Base-by-base conservation (phyloP, 2,113 vertebrate genomes). In the Heterochromis multidens region DNA sequence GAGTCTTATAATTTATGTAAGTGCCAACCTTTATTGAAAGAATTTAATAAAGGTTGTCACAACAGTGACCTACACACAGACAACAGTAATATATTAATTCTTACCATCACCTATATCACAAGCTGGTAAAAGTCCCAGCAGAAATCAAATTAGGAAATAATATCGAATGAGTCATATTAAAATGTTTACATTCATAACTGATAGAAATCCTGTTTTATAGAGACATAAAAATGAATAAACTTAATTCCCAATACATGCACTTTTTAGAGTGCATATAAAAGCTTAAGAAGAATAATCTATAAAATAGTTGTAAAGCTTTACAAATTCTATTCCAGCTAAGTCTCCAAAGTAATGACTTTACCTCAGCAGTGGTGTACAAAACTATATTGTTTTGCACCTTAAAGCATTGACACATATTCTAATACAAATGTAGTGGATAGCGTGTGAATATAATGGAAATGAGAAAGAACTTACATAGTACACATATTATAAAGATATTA, bases 311-410 rank as follows among this genome's bases (percentile, higher is more conserved):
- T 43, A 40, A 65, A 21, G 21, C 14, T 82, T 70, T 40, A 33
- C 43, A 82, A 60, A 6, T 1, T 52, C 56, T 63, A 67, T 54
- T 74, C 70, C 37, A 35, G 54, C 60, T 84, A 33, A 52, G 31
- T 72, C 40, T 87, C 80, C 72, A 92, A 91, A 83, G 59, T 88
- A 49, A 88, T 62, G 59, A 52, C 78, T 87, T 85, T 84, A 89
- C 84, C 77, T 89, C 81, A 89, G 35, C 46, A 70, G 52, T 37
- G 21, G n/a, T 78, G 25, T 83, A 31, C 84, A 16, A 80, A 74
- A 88, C 49, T 83, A 82, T 77, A 61, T 72, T 82, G 57, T 58
- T 89, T 92, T 92, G 87, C 82, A 90, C 91, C 84, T 86, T 29
- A 46, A 72, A 54, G 81, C 77, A 61, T 27, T 54, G 40, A 49